Conservation (phyloP, 1,140 invertebrate genomes). For the Thaumatotibia leucotreta region DNA sequence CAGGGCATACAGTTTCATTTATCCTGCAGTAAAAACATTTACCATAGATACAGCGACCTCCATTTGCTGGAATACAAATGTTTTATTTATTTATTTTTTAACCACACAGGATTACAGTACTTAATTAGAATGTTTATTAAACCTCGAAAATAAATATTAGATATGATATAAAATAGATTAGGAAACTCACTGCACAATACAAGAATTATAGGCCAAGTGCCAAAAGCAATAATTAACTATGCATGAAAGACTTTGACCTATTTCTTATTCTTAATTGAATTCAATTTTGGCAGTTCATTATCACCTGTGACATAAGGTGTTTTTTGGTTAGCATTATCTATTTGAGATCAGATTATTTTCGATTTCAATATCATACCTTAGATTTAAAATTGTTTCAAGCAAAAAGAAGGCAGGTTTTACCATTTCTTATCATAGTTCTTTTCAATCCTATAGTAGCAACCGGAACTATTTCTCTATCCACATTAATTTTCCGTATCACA, state of each 20-base stretch:
- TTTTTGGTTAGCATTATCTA: neutral
- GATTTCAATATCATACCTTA: neutral
- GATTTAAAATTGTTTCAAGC: neutral
- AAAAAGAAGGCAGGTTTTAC: slow-evolving; percentile 34
- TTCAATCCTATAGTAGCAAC: slow-evolving; percentile 82
- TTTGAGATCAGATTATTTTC: neutral
- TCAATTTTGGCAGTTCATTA: neutral
- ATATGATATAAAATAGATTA: neutral
- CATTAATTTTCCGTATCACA: slow-evolving; percentile 86
- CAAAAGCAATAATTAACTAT: slow-evolving; percentile 3
- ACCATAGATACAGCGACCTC: slow-evolving; percentile 88
- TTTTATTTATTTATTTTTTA: slow-evolving; percentile 3
- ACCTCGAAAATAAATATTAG: no score
- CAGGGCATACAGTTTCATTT: slow-evolving; percentile 88
- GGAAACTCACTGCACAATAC: neutral
- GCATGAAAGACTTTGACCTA: neutral
- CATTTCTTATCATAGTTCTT: slow-evolving; percentile 76
- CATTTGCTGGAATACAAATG: slow-evolving; percentile 59
- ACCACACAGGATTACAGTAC: no score
- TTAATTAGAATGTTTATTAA: no score
- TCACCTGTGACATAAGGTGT: neutral
- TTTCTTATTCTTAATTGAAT: neutral
- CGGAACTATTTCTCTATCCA: slow-evolving; percentile 84
- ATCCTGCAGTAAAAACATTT: slow-evolving; percentile 92
- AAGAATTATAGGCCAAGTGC: neutral